Percentiles rank a stretch among this genome's conserved stretches.
phyloP scores from a whole-genome alignment of 92 coral and sea anemone species.

The Phenganax stokvisi region DNA sequence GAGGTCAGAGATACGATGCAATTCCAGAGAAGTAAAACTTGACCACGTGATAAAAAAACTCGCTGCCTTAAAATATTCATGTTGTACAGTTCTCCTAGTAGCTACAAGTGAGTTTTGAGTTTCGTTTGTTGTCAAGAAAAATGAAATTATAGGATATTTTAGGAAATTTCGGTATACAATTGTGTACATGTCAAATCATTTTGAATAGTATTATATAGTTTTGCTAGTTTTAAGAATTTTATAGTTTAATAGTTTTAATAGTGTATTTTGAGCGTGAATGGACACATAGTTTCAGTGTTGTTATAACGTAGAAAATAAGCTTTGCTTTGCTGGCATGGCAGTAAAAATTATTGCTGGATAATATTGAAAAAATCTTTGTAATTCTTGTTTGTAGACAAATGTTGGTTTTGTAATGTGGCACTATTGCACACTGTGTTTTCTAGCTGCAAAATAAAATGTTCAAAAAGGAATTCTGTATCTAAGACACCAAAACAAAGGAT shows the following conservation, averaged over 20 bases:
- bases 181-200: too few species aligned
- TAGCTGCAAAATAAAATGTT: too few species aligned
- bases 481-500: too few species aligned
- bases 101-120: neutral
- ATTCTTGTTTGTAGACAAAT: neutral
- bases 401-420: neutral
- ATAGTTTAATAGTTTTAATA: neutral
- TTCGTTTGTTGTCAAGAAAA: neutral
- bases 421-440: too few species aligned
- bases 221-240: neutral
- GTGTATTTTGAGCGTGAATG: constrained; percentile 3
- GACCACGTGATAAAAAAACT: neutral
- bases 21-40: constrained; percentile 4
- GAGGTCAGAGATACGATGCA: constrained; percentile 12
- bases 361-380: neutral
- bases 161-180: neutral
- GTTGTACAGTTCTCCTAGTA: neutral
- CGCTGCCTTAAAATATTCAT: neutral
- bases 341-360: neutral
- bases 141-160: neutral
- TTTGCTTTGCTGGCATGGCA: neutral
- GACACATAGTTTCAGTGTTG: neutral
- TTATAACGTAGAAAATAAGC: neutral
- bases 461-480: too few species aligned
- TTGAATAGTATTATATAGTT: neutral